Conservation (phyloP, 1,140 invertebrate genomes). For the Hydropsyche tenuis region DNA sequence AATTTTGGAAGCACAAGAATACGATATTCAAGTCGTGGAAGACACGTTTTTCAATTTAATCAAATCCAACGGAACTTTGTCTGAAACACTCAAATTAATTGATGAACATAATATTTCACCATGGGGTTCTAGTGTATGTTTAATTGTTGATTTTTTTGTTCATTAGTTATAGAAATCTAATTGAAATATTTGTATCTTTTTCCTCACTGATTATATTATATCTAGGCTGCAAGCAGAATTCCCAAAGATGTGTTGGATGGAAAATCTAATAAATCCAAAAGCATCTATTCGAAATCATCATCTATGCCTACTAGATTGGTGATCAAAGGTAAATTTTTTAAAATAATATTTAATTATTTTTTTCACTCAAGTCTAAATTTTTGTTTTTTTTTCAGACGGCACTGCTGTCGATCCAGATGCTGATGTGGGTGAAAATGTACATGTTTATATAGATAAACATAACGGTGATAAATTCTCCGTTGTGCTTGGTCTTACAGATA, state of each 20-base stretch:
- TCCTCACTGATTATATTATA: slow-evolving; percentile 4
- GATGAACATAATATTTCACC: slow-evolving; percentile 76
- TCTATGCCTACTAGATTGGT: slow-evolving; percentile 76
- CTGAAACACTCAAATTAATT: slow-evolving; percentile 70
- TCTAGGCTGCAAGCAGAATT: slow-evolving; percentile 64
- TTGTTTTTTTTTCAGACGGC: slow-evolving; percentile 63
- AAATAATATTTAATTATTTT: not conserved
- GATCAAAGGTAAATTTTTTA: slow-evolving; percentile 73
- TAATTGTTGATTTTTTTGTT: slow-evolving; percentile 20
- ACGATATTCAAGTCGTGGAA: slow-evolving; percentile 77
- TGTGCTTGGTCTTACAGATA: slow-evolving; percentile 85
- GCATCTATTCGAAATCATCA: slow-evolving; percentile 70
- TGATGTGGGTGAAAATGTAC: slow-evolving; percentile 77
- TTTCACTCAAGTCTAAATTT: not conserved
- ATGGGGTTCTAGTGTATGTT: slow-evolving; percentile 81
- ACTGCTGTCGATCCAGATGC: slow-evolving; percentile 91
- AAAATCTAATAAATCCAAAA: slow-evolving; percentile 68
- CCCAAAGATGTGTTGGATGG: slow-evolving; percentile 63
- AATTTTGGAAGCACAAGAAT: slow-evolving; percentile 72
- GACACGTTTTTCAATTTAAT: slow-evolving; percentile 73
- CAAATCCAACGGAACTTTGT: slow-evolving; percentile 61
- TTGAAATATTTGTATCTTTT: not conserved
- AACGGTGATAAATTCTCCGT: slow-evolving; percentile 74
- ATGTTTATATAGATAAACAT: slow-evolving; percentile 72
- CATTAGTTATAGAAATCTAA: too few species aligned